Evolutionary conservation across 2,113 vertebrate species (phyloP), one percentile per base, ranked within the genome.

Genomic region (Vulpes ferrilata): DNA sequence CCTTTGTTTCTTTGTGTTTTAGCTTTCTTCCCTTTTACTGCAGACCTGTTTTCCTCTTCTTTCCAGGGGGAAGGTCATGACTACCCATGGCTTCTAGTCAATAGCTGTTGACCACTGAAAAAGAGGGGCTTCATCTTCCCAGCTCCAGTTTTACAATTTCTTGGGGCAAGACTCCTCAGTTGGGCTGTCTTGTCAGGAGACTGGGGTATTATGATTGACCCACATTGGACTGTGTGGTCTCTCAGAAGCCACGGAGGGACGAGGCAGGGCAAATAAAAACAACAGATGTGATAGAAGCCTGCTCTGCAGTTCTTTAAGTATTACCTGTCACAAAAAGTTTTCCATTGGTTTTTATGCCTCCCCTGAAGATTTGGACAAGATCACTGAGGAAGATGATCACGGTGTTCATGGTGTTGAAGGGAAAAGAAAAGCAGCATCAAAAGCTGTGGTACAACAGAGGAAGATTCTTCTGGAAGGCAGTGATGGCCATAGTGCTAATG

Each of bases 281-380:
- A 62, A 1, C 53, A n/a, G 65, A 13, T 65, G 4, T 20, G 10
- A 20, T 30, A 48, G n/a, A 51, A 43, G 7, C 79, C 92, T 67
- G 0, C 11, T 48, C 19, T 78, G 22, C 67, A 19, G 27, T 69
- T 84, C 51, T 71, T 43, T 30, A 78, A 90, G 60, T 71, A 38
- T 71, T 71, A 38, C 51, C 5, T 76, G 43, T 38, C 67, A 88
- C 78, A 90, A 15, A 83, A 53, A 65, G 17, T 51, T 89, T 90
- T 85, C 74, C 9, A 1, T 38, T 93, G 60, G 11, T 82, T 88
- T 79, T 88, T 51, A 6, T n/a, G 22, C 84, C 20, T 95, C 1
- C 92, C 86, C 76, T 93, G 20, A 79, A 99, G 99, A 98, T 53
- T 96, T 99, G n/a, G 98, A 99, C 98, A 95, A 97, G 92, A 99